These are phyloP conservation scores for Athene cunicularia DNA, from an alignment of 2,113 vertebrate species.

Conservation along the genomic window DNA sequence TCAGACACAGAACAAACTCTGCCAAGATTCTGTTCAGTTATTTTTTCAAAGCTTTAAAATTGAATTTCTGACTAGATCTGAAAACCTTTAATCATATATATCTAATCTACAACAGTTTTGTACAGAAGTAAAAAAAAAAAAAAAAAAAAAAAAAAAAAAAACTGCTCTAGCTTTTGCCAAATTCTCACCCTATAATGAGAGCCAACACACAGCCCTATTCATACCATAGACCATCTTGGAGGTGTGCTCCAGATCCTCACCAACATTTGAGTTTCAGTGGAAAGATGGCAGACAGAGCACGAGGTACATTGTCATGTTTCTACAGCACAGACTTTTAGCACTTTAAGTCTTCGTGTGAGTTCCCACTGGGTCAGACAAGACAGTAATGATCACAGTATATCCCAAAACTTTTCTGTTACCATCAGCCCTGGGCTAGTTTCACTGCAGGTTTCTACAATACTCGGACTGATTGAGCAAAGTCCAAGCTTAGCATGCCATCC, in stretches of 20 bases:
- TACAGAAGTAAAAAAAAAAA: not conserved
- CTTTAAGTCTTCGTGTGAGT: not conserved
- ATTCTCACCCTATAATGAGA: not conserved
- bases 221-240: not conserved
- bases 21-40: constrained; percentile 25
- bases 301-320: not conserved
- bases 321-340: not conserved
- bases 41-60: constrained; percentile 56
- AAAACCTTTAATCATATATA: constrained; percentile 21
- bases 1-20: constrained; percentile 41
- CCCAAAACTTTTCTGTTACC: not conserved
- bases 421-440: not conserved
- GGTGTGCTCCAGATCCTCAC: accelerated
- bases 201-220: not conserved
- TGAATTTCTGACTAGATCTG: constrained; percentile 42
- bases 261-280: not conserved
- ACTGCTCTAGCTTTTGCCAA: not conserved
- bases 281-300: not conserved
- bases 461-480: not conserved
- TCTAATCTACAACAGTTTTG: not conserved
- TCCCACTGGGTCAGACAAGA: not conserved
- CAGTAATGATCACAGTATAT: not conserved
- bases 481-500: not conserved
- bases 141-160: not conserved
- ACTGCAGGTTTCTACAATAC: not conserved